Evolutionary conservation across 2,888 invertebrate species (phyloP), one percentile per base, ranked within the genome.

Genomic region (Lapara coniferarum): DNA sequence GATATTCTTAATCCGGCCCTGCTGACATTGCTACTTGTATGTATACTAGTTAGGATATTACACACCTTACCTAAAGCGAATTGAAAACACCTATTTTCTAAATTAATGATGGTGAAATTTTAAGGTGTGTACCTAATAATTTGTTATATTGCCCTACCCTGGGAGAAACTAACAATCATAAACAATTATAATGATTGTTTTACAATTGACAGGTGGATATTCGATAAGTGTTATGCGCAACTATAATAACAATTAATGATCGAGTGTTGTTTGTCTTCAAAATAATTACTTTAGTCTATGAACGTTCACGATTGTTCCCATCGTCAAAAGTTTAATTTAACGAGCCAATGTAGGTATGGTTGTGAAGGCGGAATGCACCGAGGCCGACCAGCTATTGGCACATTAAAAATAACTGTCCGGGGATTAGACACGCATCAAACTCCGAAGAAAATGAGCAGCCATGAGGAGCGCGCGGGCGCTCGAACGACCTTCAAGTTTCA

Each of bases 401-500:
- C 70, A 68, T 66, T 59, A 57, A 52, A 51, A 63, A 46, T 63
- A 49, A 44, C 58, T 66, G 68, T 71, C 66, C 71, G 37, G 72
- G 71, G 71, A 78, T 74, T 68, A 69, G 69, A 70, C 71, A 77
- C 75, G 72, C 73, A 75, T 72, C 73, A 73, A 68, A 70, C 69
- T 74, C 76, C 72, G 74, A 82, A 82, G 80, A 82, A 85, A 81
- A 84, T 83, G 80, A 83, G 82, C 81, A 88, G 78, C 84, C 55
- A 55, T 55, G 55, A 55, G 46, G 59, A 37, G 37, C 37, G 78
- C 83, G 83, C 83, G 79, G 77, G 73, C 79, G 79, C 76, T 73
- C 79, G 74, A 77, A 77, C 80, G 89, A 90, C 92, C 92, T 92
- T 92, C 92, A 86, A 87, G 79, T 91, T 90, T 91, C 90, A 89